A percentile compares a stretch with the other conserved stretches of the same genome.
phyloP scores from a whole-genome alignment of 2,797 vertebrate genomes.

The Silurus lanzhouensis region DNA sequence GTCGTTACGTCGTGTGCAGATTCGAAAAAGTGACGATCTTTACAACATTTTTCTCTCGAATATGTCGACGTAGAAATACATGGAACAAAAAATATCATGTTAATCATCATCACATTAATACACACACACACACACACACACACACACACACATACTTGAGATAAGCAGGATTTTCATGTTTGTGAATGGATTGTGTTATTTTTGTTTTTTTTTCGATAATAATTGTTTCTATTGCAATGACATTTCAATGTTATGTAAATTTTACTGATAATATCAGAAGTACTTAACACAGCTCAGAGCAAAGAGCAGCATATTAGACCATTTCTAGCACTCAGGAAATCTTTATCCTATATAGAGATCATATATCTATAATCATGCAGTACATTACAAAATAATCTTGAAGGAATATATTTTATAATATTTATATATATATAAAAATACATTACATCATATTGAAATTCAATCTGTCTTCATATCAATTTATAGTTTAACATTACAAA shows the following conservation, averaged over 20 bases:
- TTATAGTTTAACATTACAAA: background rate
- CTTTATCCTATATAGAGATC: background rate
- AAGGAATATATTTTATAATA: background rate
- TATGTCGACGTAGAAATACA: background rate
- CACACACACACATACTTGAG: background rate
- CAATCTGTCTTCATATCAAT: no score
- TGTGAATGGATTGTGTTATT: background rate
- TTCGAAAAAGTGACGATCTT: background rate
- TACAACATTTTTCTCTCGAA: background rate
- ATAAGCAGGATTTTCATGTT: background rate
- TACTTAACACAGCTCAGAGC: background rate
- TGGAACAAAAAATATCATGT: background rate
- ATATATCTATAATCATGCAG: background rate
- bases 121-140: constrained; percentile 1
- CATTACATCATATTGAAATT: no score
- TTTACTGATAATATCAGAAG: no score
- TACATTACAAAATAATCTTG: background rate
- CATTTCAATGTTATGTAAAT: background rate
- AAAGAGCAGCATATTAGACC: background rate
- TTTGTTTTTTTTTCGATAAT: background rate
- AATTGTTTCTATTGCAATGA: background rate
- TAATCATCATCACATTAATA: background rate
- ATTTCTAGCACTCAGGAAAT: background rate
- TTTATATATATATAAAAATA: background rate
- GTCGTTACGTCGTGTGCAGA: background rate